Percentiles rank a stretch among this genome's conserved stretches.
Conservation (phyloP, 2,113 vertebrate genomes). For the Hippocampus mohnikei region DNA sequence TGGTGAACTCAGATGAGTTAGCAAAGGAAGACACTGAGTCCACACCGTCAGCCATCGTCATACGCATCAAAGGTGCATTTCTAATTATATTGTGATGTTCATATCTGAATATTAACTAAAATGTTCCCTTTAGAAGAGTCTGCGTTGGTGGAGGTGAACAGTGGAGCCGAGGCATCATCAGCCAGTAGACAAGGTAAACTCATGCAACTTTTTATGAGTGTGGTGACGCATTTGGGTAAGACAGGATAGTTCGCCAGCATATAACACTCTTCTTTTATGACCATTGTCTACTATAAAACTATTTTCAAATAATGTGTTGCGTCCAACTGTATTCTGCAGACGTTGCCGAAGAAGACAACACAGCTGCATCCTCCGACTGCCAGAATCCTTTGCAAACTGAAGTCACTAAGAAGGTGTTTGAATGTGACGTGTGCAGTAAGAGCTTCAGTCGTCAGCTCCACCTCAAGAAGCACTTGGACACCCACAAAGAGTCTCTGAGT, state of each 20-base stretch:
- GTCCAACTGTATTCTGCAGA: conserved; percentile 8
- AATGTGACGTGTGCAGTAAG: conserved; percentile 57
- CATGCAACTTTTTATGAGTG: neutral
- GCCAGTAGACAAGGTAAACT: conserved; percentile 19
- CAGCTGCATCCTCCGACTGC: neutral
- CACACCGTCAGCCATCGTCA: neutral
- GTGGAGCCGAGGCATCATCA: neutral
- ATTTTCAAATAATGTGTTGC: neutral
- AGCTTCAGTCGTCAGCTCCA: conserved; percentile 51
- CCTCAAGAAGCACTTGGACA: conserved; percentile 52
- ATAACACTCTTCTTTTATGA: no score
- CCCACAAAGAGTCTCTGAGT: conserved; percentile 38
- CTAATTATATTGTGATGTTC: neutral
- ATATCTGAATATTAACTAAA: neutral
- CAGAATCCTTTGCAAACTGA: conserved; percentile 6
- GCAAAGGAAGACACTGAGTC: neutral
- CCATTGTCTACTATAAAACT: no score
- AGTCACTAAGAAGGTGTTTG: conserved; percentile 26
- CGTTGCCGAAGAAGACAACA: neutral
- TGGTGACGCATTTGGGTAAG: no score
- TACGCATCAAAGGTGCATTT: conserved; percentile 6
- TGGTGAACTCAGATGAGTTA: conserved; percentile 11
- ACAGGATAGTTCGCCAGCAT: no score
- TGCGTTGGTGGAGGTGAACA: neutral
- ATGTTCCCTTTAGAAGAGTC: neutral